Evolutionary conservation across 1,140 invertebrate species (phyloP), one percentile per base, ranked within the genome.

Genomic region (Penaeus indicus): DNA sequence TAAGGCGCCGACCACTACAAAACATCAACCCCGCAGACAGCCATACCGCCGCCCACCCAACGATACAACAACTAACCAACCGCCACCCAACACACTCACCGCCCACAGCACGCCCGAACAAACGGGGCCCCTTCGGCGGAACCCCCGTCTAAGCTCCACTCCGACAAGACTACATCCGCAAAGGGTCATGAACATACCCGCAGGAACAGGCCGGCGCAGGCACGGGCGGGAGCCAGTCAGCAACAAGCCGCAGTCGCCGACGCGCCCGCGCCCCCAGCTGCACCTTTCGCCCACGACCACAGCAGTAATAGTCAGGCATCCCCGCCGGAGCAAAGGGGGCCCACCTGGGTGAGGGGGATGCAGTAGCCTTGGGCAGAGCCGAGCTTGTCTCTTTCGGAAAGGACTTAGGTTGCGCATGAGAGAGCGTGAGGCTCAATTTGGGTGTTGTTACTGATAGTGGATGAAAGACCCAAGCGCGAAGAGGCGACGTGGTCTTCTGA

Each of bases 131-230:
- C 83, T 90, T 25, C 82, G 90, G 63, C 77, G 88, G 22, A 89
- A 91, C 80, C 77, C 7, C 90, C 90, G 21, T 86, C 85, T 21
- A 91, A 91, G 78, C 83, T 91, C 7, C 90, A 91, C 78, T 91
- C 90, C 90, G 4, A 91, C n/a, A 91, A 77, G 90, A 91, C 77
- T 91, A 91, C 82, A 91, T 91, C 75, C 85, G 90, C 16, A 91
- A 91, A 54, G 90, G 90, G 47, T 91, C 25, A 90, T 89, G 86
- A 88, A 86, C 67, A 88, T 87, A 75, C 85, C 85, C 8, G 85
- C 81, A 54, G 54, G 80, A 1, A 69, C 84, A 8, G 38, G 87
- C n/a, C 10, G 27, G 69, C 42, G 72, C 67, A 72, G 81, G 81
- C 25, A 69, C 60, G 3, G 47, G 18, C 27, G 90, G 87, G 8